Base-by-base conservation (phyloP, 2,888 invertebrate genomes). In the Eucera pruinosa region DNA sequence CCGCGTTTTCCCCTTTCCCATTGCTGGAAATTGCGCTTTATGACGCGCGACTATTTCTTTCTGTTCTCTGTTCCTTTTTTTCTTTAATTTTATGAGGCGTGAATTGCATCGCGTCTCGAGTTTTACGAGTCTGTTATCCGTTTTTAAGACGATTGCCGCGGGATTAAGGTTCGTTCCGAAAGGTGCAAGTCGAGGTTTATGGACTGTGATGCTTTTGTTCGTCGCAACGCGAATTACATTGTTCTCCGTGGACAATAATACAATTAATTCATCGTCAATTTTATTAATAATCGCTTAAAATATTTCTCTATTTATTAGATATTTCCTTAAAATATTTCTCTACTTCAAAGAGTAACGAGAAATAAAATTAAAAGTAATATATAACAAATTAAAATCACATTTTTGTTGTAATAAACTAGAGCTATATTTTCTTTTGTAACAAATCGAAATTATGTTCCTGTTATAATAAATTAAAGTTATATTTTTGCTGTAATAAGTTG, bases 81-180 rank as follows among this genome's bases (percentile, higher is more conserved):
- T 27, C 52, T 52, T 52, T 72, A 58, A 43, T 52, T 72, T 58
- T 50, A 58, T 25, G 70, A 45, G n/a, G 58, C 71, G 39, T 48
- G 47, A 67, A 57, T 71, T 50, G 57, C 33, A 52, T 52, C 15
- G 27, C 7, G 41, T 18, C n/a, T 33, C 13, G 11, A 7, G 13
- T 20, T 65, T 55, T 55, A 55, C 54, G 23, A 36, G 33, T 52
- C 52, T 30, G 52, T 52, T 52, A 20, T 7, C 20, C 36, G 54
- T 55, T 55, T 36, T 55, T 9, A 55, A 55, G 15, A 7, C 20
- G 54, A 20, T 36, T 20, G 20, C 36, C 3, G 1, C 1, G 11
- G 33, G 15, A 55, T 52, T 52, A 36, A 36, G 54, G 36, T 5
- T 20, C 15, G 36, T 55, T 55, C 36, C 18, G 20, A 55, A 13